Base-by-base conservation (phyloP, 2,797 vertebrate genomes). In the Sciaenops ocellatus region DNA sequence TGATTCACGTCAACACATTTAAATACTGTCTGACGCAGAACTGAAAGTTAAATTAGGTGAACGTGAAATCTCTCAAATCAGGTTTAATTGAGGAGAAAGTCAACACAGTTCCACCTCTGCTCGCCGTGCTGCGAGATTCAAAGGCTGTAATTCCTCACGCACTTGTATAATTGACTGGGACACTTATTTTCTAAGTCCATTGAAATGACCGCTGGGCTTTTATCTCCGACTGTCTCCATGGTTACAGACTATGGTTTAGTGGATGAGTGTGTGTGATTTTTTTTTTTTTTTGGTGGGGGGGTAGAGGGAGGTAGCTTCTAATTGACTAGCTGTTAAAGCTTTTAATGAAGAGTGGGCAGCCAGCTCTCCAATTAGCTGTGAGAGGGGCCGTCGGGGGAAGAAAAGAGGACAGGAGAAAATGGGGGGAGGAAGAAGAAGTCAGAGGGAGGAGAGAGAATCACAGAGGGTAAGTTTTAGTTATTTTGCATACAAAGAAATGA, bases 311-410 rank as follows among this genome's bases (percentile, higher is more conserved):
- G 81, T 64, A 85, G 70, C 59, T 88, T 65, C 87, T 95, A 95
- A 95, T 95, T 95, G 92, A 88, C 91, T 93, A 76, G 48, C 76
- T 90, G 84, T 92, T 90, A 85, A 90, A 91, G 90, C 90, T 89
- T 92, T 92, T 93, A 93, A 93, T 93, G 88, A 93, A 92, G 86
- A 90, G 85, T 74, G 54, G 75, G 80, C 87, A 79, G 82, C 72
- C 73, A 56, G 59, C 63, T 73, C 86, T 89, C 90, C 84, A 90
- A 92, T 93, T 93, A 92, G 79, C 86, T 74, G 83, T 73, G 73
- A 76, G 64, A 38, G 76, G 69, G 69, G 69, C 50, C 69, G 79
- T 88, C 69, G 59, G 89, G 78, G 87, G 85, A 88, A 81, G 73
- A 70, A 85, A 71, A 67, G 72, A 82, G 79, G 80, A 83, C 16